phyloP scores from a whole-genome alignment of 1,140 invertebrate genomes.

The Coptotermes formosanus region DNA sequence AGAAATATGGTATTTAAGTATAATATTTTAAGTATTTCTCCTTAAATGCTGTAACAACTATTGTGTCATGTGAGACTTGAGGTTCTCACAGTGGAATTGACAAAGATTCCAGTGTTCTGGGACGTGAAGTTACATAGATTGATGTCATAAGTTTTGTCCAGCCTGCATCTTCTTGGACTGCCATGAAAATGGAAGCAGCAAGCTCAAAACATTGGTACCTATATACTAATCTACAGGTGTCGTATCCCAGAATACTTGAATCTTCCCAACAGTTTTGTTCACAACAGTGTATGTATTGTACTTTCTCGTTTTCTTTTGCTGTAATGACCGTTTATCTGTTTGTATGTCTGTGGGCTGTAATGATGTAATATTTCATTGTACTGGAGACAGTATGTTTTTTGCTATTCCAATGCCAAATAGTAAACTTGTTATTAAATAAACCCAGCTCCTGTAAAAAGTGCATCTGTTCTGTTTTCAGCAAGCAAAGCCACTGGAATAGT shows the following conservation, averaged over 20 bases:
- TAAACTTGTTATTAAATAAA: slow-evolving; percentile 15
- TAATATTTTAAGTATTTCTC: not conserved
- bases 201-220: too few species aligned
- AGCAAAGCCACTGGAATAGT: too few species aligned
- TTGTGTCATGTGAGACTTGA: too few species aligned
- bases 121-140: too few species aligned
- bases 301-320: not conserved
- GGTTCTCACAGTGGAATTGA: too few species aligned
- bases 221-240: too few species aligned
- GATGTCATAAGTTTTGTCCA: too few species aligned
- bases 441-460: not conserved
- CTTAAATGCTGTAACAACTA: not conserved
- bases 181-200: too few species aligned
- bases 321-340: not conserved
- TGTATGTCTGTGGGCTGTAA: not conserved
- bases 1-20: not conserved
- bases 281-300: not conserved
- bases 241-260: too few species aligned
- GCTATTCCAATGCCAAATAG: slow-evolving; percentile 11
- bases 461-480: not conserved
- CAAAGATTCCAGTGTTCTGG: too few species aligned
- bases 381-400: not conserved
- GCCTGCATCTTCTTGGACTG: too few species aligned
- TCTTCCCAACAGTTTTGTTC: too few species aligned
- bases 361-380: slow-evolving; percentile 2